These are phyloP conservation scores for Calidris pugnax DNA, from an alignment of 2,113 vertebrate species.

Conservation along the genomic window DNA sequence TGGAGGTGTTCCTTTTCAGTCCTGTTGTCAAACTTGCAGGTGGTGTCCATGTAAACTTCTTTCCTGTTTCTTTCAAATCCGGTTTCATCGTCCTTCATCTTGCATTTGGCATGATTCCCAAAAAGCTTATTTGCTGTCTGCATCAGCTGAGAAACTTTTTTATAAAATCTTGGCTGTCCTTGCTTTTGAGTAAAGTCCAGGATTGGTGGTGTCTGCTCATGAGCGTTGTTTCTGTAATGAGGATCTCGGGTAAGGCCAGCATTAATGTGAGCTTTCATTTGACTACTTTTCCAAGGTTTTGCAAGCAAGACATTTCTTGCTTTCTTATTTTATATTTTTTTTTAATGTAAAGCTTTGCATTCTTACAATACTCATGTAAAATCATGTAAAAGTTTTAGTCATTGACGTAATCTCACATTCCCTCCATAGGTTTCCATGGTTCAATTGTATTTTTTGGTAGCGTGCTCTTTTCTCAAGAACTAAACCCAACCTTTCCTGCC, in stretches of 20 bases:
- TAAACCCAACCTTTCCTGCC: not conserved
- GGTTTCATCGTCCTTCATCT: not conserved
- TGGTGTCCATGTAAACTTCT: not conserved
- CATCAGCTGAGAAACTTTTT: conserved; percentile 5
- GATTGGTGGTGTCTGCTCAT: not conserved
- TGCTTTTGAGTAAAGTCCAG: not conserved
- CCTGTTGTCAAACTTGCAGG: not conserved
- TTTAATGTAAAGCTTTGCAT: not conserved
- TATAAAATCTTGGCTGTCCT: not conserved
- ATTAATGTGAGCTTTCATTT: not conserved
- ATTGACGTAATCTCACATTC: not conserved
- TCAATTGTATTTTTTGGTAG: not conserved
- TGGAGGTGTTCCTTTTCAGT: not conserved
- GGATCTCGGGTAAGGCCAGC: not conserved
- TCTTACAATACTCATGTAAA: not conserved
- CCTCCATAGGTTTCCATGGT: not conserved
- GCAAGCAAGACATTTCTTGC: not conserved
- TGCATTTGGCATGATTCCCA: conserved; percentile 5
- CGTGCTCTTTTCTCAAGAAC: not conserved
- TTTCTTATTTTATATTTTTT: not conserved
- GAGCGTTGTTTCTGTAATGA: not conserved
- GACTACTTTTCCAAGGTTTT: not conserved
- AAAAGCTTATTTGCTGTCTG: not conserved
- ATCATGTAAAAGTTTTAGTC: not conserved
- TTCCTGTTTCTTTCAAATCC: not conserved